Percentiles rank a stretch among this genome's conserved stretches.
These are phyloP conservation scores for Seriola dumerili DNA, from an alignment of 2,113 vertebrate genomes.

Conservation along the genomic window DNA sequence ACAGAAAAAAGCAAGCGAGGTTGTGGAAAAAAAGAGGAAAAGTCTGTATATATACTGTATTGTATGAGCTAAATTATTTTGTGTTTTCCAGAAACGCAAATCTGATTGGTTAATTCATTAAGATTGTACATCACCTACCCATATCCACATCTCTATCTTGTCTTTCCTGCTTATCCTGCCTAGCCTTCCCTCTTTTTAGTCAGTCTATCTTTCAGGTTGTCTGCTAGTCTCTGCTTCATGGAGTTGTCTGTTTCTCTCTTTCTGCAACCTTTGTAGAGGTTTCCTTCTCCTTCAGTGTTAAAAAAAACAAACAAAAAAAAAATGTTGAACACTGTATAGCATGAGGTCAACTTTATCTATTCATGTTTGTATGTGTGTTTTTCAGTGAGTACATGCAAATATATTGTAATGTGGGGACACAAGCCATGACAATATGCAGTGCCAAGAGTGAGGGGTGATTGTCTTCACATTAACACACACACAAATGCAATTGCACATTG, in stretches of 20 bases:
- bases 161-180: background rate
- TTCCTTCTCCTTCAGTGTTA: background rate
- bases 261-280: background rate
- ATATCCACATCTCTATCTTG: background rate
- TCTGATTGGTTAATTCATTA: background rate
- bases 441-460: background rate
- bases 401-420: background rate
- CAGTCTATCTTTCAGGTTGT: background rate
- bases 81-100: background rate
- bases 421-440: background rate
- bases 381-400: background rate
- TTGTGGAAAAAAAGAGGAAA: background rate
- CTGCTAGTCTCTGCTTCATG: background rate
- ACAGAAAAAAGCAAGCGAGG: background rate
- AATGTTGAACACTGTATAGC: background rate
- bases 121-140: background rate
- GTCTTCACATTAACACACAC: conserved; percentile 22
- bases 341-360: background rate
- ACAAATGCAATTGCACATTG: background rate
- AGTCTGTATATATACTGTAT: background rate
- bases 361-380: background rate
- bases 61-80: background rate
- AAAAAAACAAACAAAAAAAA: background rate
- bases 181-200: background rate
- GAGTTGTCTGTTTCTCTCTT: background rate